Base-by-base conservation (phyloP, 1,140 invertebrate species). In the Calosoma granatense region DNA sequence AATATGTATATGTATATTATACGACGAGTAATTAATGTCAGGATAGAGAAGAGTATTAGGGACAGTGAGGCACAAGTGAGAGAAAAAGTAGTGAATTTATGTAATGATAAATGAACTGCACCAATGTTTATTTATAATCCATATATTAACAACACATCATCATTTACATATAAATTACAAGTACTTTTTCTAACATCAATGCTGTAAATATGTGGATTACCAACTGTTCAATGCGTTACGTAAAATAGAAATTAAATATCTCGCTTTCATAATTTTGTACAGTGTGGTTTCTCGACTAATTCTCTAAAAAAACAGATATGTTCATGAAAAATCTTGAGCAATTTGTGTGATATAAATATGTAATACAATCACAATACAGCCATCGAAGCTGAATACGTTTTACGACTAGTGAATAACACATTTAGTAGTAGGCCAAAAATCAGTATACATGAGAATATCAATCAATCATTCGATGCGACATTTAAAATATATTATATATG, bases 71-170 rank as follows among this genome's bases (percentile, higher is more conserved):
- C n/a, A n/a, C n/a, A n/a, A n/a, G n/a, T n/a, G n/a, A n/a, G n/a
- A n/a, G n/a, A n/a, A n/a, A n/a, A n/a, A n/a, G n/a, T n/a, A n/a
- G n/a, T n/a, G n/a, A n/a, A n/a, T n/a, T n/a, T n/a, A n/a, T n/a
- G n/a, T n/a, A n/a, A n/a, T n/a, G n/a, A n/a, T n/a, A n/a, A n/a
- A n/a, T n/a, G 19, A 22, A 20, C 36, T 36, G 26, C 26, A 36
- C 6, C 43, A 57, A 54, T 57, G 53, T 55, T 66, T 64, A 62
- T 69, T 66, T 58, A 62, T 64, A 70, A 69, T 68, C 64, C 68
- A 70, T 71, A 68, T 70, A 71, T 70, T 71, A 64, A 65, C 66
- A 67, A 63, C 62, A 65, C 60, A 62, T 57, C 6, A 22, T 56
- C 20, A 51, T 56, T 53, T 60, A 64, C 59, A 65, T 59, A 60